Conservation (phyloP, 2,113 vertebrate species). For the Heterotis niloticus region DNA sequence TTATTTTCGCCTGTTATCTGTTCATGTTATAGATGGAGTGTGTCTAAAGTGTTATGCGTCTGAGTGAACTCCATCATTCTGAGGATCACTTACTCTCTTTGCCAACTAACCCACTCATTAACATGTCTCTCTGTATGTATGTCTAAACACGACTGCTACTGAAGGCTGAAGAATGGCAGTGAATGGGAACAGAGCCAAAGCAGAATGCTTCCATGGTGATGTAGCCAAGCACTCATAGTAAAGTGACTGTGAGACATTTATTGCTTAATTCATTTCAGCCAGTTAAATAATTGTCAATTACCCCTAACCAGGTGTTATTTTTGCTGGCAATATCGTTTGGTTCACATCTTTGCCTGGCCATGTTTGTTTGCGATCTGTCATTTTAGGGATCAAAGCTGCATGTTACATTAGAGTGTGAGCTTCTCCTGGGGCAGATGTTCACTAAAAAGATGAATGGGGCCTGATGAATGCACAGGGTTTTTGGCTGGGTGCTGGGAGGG, state of each 20-base stretch:
- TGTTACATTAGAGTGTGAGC: constrained; percentile 34
- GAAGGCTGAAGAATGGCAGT: neutral
- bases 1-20: constrained; percentile 13
- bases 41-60: neutral
- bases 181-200: neutral
- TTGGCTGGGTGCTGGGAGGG: constrained; percentile 56
- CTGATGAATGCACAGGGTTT: constrained; percentile 55
- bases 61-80: neutral
- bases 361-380: constrained; percentile 57
- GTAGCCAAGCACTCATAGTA: constrained; percentile 27
- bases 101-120: neutral
- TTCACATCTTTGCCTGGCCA: constrained; percentile 33
- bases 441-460: constrained; percentile 57
- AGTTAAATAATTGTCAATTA: constrained; percentile 40
- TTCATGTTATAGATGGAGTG: neutral
- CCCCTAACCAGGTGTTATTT: constrained; percentile 35
- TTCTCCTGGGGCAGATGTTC: constrained; percentile 32
- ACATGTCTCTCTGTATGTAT: neutral
- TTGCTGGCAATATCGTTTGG: constrained; percentile 32
- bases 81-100: neutral
- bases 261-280: constrained; percentile 42
- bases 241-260: constrained; percentile 24
- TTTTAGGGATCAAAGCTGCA: constrained; percentile 45
- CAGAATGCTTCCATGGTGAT: neutral
- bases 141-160: constrained; percentile 14